Conservation (phyloP, 2,113 vertebrate species). For the Caloenas nicobarica region DNA sequence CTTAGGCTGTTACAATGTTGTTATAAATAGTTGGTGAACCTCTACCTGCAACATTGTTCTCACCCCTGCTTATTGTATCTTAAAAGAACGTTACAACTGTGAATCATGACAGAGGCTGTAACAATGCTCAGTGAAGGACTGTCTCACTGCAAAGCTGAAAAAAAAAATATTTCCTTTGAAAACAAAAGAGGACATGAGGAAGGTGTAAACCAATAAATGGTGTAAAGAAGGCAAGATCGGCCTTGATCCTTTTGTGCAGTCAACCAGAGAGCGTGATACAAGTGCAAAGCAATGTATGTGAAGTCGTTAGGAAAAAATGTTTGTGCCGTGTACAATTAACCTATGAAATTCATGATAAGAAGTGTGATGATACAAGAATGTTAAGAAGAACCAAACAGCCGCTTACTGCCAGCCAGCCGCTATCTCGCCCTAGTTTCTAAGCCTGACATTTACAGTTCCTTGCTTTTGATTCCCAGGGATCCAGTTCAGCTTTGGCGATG, state of each 20-base stretch:
- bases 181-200: neutral
- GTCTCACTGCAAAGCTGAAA: neutral
- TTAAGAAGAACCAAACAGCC: neutral
- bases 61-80: neutral
- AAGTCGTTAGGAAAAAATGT: constrained; percentile 47
- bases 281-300: constrained; percentile 34
- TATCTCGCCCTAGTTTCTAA: neutral
- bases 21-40: neutral
- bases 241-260: neutral
- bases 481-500: neutral
- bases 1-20: fast-evolving
- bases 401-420: neutral
- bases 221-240: neutral
- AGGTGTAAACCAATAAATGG: neutral
- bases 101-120: neutral
- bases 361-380: neutral
- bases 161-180: neutral
- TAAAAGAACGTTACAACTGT: fast-evolving
- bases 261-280: neutral
- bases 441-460: constrained; percentile 12
- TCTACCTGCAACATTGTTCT: neutral
- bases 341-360: neutral
- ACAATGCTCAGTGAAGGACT: neutral
- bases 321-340: neutral
- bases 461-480: constrained; percentile 21